phyloP scores from a whole-genome alignment of 1,140 invertebrate species.

The Bombus pascuorum region DNA sequence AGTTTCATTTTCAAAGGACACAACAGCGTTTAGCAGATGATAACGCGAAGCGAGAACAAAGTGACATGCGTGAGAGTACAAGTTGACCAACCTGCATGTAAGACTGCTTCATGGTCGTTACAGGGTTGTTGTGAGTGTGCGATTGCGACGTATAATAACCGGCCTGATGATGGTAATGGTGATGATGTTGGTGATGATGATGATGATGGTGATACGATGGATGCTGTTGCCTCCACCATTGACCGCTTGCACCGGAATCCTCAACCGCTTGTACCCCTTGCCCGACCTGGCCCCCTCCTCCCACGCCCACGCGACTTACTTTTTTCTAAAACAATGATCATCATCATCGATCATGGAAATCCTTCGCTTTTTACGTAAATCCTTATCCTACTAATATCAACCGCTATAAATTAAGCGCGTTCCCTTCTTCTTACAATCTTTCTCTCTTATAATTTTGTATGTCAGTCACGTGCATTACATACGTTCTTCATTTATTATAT shows the following conservation, averaged over 20 bases:
- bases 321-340: conserved; percentile 80
- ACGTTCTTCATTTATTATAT: too few relatives aligned
- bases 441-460: neutral
- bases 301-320: conserved; percentile 80
- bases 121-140: conserved; percentile 80
- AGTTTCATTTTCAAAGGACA: neutral
- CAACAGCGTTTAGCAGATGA: conserved; percentile 8
- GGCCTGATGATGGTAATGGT: conserved; percentile 78
- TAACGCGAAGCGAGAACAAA: conserved; percentile 40
- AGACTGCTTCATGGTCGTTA: conserved; percentile 81
- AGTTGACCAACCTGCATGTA: conserved; percentile 81
- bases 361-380: neutral
- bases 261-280: conserved; percentile 77
- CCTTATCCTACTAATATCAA: neutral
- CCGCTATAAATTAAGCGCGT: too few relatives aligned
- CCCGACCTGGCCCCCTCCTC: conserved; percentile 76
- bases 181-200: conserved; percentile 76
- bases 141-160: conserved; percentile 80
- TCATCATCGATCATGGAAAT: conserved; percentile 49
- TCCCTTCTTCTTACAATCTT: neutral
- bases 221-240: conserved; percentile 81
- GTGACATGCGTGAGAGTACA: conserved; percentile 45
- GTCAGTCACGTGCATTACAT: too few relatives aligned
- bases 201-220: conserved; percentile 73
- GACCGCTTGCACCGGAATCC: conserved; percentile 76